Evolutionary conservation across 35 echinoderm and acorn worm genomes (phyloP).

Genomic region (Holothuria glaberrima): DNA sequence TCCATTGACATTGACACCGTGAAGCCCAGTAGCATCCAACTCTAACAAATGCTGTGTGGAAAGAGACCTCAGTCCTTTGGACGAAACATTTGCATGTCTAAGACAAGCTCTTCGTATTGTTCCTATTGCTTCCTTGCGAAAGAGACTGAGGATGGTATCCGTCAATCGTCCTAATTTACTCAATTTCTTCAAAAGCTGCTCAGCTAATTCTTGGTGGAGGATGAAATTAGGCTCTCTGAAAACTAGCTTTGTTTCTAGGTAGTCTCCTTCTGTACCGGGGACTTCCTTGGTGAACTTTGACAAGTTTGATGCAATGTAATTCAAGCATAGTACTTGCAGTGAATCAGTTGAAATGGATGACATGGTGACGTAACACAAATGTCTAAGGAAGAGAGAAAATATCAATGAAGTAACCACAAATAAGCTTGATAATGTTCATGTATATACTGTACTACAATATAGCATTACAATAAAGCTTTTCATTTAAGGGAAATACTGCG

Average conservation of each 20-base stretch:
- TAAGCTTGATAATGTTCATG: too few species aligned
- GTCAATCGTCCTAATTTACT: slow-evolving; percentile 71
- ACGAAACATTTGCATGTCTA: slow-evolving; percentile 65
- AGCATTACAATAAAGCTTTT: background rate
- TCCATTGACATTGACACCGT: slow-evolving; percentile 90
- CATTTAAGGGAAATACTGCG: background rate
- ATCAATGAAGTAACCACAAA: background rate
- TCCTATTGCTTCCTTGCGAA: slow-evolving; percentile 72
- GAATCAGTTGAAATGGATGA: slow-evolving; percentile 63
- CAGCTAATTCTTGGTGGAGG: slow-evolving; percentile 81
- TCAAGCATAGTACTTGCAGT: slow-evolving; percentile 78
- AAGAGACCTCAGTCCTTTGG: slow-evolving; percentile 81
- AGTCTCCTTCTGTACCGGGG: slow-evolving; percentile 53
- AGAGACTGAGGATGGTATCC: slow-evolving; percentile 80
- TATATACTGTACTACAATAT: background rate
- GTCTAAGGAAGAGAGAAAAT: background rate
- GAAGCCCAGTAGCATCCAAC: slow-evolving; percentile 85
- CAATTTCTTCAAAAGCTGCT: slow-evolving; percentile 72
- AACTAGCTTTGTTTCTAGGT: slow-evolving; percentile 66
- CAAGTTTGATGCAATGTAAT: slow-evolving; percentile 75
- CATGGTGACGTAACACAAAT: background rate
- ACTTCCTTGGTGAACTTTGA: slow-evolving; percentile 76
- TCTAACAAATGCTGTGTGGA: slow-evolving; percentile 83
- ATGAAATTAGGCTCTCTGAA: slow-evolving; percentile 80
- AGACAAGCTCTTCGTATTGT: slow-evolving; percentile 77